phyloP scores from a whole-genome alignment of 2,888 invertebrate genomes.

The Gastracanthus pulcherrimus region DNA sequence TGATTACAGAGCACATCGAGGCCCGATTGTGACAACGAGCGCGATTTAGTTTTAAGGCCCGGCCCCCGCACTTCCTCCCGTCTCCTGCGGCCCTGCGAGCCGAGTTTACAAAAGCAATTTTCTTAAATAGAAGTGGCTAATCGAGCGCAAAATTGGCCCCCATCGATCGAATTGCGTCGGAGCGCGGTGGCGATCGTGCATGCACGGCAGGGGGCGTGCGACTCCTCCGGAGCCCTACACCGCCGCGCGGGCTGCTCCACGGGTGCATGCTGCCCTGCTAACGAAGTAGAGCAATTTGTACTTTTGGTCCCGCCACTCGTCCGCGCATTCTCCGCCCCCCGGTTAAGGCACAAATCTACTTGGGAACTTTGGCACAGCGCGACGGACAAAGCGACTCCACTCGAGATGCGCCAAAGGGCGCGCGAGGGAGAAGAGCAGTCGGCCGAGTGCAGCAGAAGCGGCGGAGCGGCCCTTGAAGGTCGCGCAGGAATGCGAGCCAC shows the following conservation, averaged over 20 bases:
- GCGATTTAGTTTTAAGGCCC: background rate
- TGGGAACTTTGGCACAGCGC: no score
- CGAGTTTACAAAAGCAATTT: conserved; percentile 54
- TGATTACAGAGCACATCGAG: background rate
- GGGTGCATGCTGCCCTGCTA: conserved; percentile 65
- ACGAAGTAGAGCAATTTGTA: conserved; percentile 65
- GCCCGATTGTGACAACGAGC: background rate
- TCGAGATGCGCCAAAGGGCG: background rate
- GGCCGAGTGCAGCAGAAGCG: background rate
- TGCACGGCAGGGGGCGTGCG: background rate
- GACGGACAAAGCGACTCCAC: no score
- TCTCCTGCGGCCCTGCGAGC: conserved; percentile 53
- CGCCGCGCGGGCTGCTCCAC: conserved; percentile 37
- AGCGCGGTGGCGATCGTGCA: background rate
- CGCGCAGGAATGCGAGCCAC: conserved; percentile 48
- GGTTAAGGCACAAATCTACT: no score
- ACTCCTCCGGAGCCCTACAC: background rate
- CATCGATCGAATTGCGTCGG: background rate
- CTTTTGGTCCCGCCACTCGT: background rate
- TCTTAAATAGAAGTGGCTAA: conserved; percentile 52
- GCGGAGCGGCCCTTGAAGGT: conserved; percentile 14
- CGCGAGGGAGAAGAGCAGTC: background rate
- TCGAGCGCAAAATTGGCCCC: conserved; percentile 56
- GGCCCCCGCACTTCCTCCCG: background rate
- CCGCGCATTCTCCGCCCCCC: background rate